These are phyloP conservation scores for Ceratina calcarata DNA, from an alignment of 1,140 invertebrate species.

Conservation along the genomic window DNA sequence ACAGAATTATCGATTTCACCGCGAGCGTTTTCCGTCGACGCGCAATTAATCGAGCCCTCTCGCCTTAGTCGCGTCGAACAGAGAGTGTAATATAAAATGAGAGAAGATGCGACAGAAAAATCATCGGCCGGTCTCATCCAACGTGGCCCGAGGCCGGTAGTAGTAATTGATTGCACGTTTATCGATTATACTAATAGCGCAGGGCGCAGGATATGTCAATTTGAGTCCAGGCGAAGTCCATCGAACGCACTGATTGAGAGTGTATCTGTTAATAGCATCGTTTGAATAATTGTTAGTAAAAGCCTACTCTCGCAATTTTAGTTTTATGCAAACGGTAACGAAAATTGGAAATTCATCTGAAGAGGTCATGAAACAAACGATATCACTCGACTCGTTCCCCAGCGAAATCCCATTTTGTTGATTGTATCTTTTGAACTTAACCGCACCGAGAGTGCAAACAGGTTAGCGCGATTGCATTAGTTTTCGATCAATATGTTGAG, in stretches of 20 bases:
- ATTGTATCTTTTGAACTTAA: slow-evolving; percentile 9
- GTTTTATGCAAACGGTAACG: not conserved
- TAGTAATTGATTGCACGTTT: slow-evolving; percentile 48
- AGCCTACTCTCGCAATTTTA: not conserved
- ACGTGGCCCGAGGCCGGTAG: not conserved
- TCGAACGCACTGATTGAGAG: not conserved
- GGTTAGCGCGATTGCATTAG: not conserved
- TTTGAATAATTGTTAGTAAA: not conserved
- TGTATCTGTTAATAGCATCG: not conserved
- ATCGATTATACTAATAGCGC: slow-evolving; percentile 47
- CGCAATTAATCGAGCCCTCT: slow-evolving; percentile 7
- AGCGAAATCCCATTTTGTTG: not conserved
- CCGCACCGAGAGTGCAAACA: not conserved
- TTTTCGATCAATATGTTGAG: too few relatives aligned
- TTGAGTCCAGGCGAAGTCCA: not conserved
- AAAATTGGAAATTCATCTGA: slow-evolving; percentile 4
- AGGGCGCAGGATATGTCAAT: not conserved
- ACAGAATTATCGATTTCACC: slow-evolving; percentile 28
- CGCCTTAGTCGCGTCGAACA: not conserved
- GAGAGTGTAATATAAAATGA: slow-evolving; percentile 7
- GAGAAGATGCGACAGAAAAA: slow-evolving; percentile 11
- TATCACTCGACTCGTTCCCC: not conserved
- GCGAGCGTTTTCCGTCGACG: not conserved
- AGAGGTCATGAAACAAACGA: not conserved
- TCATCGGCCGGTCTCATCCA: slow-evolving; percentile 1